Evolutionary conservation across 1,140 invertebrate genomes (phyloP).

Genomic region (Neodiprion virginianus): DNA sequence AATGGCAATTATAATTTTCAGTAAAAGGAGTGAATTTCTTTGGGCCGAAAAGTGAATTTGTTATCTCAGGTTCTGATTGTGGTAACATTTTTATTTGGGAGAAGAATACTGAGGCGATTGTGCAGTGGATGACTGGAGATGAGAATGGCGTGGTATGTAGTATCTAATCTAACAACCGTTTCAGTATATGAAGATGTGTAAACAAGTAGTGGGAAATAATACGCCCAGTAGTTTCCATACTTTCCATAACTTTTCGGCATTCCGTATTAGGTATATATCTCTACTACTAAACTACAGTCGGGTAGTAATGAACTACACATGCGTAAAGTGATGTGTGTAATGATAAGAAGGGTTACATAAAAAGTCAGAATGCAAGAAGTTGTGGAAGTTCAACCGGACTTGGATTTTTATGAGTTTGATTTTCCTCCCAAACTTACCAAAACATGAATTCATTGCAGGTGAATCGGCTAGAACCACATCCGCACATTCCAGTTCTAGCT

Average conservation of each 20-base stretch:
- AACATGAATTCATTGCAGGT: slow-evolving; percentile 66
- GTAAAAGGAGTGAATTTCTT: slow-evolving; percentile 96
- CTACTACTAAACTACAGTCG: no score
- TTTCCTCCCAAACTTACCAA: background rate
- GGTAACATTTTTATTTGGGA: slow-evolving; percentile 97
- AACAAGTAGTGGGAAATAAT: background rate
- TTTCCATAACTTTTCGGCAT: no score
- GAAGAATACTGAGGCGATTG: slow-evolving; percentile 84
- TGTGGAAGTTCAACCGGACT: background rate
- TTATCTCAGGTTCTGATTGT: slow-evolving; percentile 94
- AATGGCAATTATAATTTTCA: slow-evolving; percentile 43
- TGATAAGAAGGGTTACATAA: no score
- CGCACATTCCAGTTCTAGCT: slow-evolving; percentile 84
- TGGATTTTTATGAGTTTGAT: background rate
- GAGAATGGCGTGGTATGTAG: slow-evolving; percentile 82
- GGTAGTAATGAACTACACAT: no score
- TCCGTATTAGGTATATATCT: no score
- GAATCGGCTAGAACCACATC: slow-evolving; percentile 92
- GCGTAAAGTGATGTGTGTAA: no score
- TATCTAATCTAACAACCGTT: slow-evolving; percentile 10
- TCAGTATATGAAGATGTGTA: background rate
- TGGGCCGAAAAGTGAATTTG: slow-evolving; percentile 87
- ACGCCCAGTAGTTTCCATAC: no score
- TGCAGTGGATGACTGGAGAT: slow-evolving; percentile 88
- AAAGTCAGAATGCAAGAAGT: no score